Base-by-base conservation (phyloP, 2,113 vertebrate genomes). In the Tupaia chinensis region DNA sequence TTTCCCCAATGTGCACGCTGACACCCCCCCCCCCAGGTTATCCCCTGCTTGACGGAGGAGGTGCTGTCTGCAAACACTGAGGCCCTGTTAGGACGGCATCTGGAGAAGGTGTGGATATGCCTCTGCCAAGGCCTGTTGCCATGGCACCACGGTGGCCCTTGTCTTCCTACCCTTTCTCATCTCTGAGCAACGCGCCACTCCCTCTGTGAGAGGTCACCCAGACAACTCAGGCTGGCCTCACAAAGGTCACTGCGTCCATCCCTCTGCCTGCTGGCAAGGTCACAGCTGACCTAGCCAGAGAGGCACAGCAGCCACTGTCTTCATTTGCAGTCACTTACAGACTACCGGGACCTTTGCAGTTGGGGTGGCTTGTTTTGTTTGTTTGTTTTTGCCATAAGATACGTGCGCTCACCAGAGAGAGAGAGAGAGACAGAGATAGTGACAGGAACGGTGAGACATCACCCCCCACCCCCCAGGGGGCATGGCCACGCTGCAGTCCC, bases 71-170 rank as follows among this genome's bases (percentile, higher is more conserved):
- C 34, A 96, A 65, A 88, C 69, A 76, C 78, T 82, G 68, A 63
- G 70, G 63, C 79, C 85, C 80, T 87, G 27, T 76, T 32, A 91
- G 4, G 61, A 74, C 11, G 0, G 34, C 9, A 23, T 66, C 27
- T 77, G 74, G 92, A 77, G 79, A 93, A 95, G 88, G 76, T 12
- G 0, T 22, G 22, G 66, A 60, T 10, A 13, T 96, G 84, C 88
- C 72, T 96, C 76, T 65, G 87, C 89, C 27, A 79, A 95, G 92
- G 73, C 60, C 82, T 80, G 94, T 97, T 96, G 88, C 94, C 88
- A 95, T 97, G 93, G 94, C 29, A 80, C 74, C 88, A 11, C 22
- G 82, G 86, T 80, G 87, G 96, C 88, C 66, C 79, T 93, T 22
- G 54, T 91, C 74, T 93, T 19, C 11, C 16, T 25, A 23, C 70